Percentiles rank a stretch among this genome's conserved stretches.
These are phyloP conservation scores for Henricia sp. DNA, from an alignment of 53 echinoderm and acorn worm species.

Conservation along the genomic window DNA sequence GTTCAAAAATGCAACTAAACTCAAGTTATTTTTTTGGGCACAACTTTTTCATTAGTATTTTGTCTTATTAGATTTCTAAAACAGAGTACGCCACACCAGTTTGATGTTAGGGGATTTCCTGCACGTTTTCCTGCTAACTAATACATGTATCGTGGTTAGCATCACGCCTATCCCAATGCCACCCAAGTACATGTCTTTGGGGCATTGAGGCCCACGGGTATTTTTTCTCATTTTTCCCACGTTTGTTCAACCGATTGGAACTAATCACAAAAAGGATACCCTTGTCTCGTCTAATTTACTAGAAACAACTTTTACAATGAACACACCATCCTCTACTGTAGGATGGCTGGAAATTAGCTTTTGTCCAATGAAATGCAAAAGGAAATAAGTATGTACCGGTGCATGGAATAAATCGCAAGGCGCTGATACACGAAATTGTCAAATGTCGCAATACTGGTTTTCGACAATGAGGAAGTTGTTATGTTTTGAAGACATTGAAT, in stretches of 20 bases:
- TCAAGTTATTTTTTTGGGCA: too few relatives aligned
- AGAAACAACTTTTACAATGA: background rate
- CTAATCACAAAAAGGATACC: constrained; percentile 47
- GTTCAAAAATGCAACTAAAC: too few relatives aligned
- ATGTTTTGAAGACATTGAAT: too few relatives aligned
- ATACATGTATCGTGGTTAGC: background rate
- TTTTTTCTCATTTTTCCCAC: constrained; percentile 14
- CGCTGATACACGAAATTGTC: too few relatives aligned
- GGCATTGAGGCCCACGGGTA: background rate
- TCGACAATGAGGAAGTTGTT: too few relatives aligned
- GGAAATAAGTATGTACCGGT: too few relatives aligned
- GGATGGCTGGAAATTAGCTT: too few relatives aligned
- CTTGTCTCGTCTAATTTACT: constrained; percentile 40
- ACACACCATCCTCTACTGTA: constrained; percentile 10
- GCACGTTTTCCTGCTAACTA: background rate
- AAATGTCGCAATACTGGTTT: too few relatives aligned
- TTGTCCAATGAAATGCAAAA: too few relatives aligned
- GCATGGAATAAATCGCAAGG: too few relatives aligned
- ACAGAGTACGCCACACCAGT: background rate
- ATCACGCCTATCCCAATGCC: constrained; percentile 2
- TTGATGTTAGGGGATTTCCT: constrained; percentile 45
- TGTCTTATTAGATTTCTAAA: constrained; percentile 55
- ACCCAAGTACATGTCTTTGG: too few relatives aligned
- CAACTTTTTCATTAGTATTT: background rate
- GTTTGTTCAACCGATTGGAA: constrained; percentile 33